Base-by-base conservation (phyloP, 1,140 invertebrate species). In the Aphaenogaster floridana region DNA sequence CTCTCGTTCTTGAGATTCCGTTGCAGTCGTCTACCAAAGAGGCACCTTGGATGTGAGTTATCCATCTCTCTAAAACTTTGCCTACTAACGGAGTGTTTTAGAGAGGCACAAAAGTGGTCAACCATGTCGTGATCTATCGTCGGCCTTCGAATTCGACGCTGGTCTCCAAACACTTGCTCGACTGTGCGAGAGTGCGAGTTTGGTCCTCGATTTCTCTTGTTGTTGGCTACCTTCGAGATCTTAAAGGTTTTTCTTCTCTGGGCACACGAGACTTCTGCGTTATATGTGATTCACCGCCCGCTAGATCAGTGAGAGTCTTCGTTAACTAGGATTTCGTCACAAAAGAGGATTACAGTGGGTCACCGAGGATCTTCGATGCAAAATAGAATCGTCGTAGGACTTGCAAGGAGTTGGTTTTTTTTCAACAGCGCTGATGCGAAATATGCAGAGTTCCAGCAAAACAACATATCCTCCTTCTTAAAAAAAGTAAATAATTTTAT, bases 401-500 rank as follows among this genome's bases (percentile, higher is more conserved):
- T 59, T 66, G n/a, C n/a, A 36, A 71, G 3, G 9, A 11, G 50
- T 81, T 5, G 28, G 36, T 9, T 39, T 54, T 78, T 28, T 66
- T 87, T 57, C 34, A 61, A 45, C 11, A 42, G 59, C 42, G 15
- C 36, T 4, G n/a, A 36, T n/a, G 36, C 11, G 8, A 52, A 45
- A 9, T n/a, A 28, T 28, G 79, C 87, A 91, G 83, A 92, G 86
- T 92, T 92, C 86, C 86, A 92, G 92, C 86, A 68, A 71, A 90
- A 90, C 36, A 6, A 68, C 83, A 77, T 84, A 63, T 13, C 9
- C 85, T 88, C 15, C 5, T 83, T 83, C 61, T 42, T 66, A 84
- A 66, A 88, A 90, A 89, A 89, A 88, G 87, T 89, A 88, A 63
- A 57, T 34, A 45, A 52, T 50, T 34, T 6, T 11, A 13, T 52